These are phyloP conservation scores for Phalacrocorax aristotelis DNA, from an alignment of 2,113 vertebrate genomes.

Conservation along the genomic window DNA sequence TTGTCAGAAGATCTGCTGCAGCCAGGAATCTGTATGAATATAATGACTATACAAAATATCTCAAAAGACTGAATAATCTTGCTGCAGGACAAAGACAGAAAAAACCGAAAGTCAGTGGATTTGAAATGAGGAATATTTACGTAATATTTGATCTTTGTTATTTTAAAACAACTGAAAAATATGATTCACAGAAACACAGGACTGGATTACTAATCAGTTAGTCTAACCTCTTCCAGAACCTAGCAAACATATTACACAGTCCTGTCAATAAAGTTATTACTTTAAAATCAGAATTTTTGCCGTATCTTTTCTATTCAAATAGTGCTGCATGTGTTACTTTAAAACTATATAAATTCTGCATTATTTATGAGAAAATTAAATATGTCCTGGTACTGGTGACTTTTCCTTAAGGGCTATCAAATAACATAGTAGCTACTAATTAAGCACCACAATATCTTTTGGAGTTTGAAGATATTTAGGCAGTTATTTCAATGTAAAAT, in stretches of 20 bases:
- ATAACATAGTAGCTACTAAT: background rate
- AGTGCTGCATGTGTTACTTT: background rate
- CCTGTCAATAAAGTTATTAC: background rate
- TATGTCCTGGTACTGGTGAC: background rate
- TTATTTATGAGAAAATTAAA: background rate
- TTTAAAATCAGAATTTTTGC: background rate
- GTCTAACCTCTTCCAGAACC: background rate
- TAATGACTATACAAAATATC: background rate
- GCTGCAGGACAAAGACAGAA: background rate
- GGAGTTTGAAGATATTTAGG: background rate
- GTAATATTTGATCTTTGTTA: background rate
- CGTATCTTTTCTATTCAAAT: background rate
- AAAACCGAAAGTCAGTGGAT: background rate
- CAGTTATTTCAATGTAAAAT: background rate
- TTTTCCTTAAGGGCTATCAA: background rate
- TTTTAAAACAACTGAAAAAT: background rate
- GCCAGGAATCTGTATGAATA: background rate
- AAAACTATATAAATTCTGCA: background rate
- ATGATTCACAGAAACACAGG: background rate
- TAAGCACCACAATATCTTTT: background rate
- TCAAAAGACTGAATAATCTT: constrained; percentile 19
- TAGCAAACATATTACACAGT: background rate
- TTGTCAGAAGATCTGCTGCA: background rate
- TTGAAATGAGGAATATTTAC: background rate
- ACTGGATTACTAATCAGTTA: background rate